phyloP scores from a whole-genome alignment of 1,140 invertebrate species.

The Argopecten irradians region DNA sequence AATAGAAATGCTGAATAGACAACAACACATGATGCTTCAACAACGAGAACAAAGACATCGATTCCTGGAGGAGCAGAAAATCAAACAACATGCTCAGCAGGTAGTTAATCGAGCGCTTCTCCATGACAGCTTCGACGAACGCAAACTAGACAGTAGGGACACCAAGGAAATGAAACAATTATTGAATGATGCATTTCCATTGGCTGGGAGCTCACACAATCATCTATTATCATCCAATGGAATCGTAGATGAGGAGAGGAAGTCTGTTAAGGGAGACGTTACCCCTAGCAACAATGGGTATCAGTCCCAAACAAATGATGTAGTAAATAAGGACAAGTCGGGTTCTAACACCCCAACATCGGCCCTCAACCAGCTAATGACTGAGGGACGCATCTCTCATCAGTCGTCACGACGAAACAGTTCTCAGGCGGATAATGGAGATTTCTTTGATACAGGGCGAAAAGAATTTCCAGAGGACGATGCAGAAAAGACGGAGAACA shows the following conservation, averaged over 20 bases:
- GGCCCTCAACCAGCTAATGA: background rate
- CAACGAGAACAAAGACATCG: conserved; percentile 31
- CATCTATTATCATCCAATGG: conserved; percentile 10
- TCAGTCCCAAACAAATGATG: background rate
- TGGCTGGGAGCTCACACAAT: background rate
- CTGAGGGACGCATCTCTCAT: background rate
- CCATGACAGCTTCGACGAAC: background rate
- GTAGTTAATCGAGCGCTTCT: conserved; percentile 33
- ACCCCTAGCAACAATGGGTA: background rate
- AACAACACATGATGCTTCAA: conserved; percentile 33
- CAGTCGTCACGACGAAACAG: background rate
- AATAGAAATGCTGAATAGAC: conserved; percentile 37
- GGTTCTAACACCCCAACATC: background rate
- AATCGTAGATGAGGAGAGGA: background rate
- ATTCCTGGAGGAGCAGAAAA: conserved; percentile 36
- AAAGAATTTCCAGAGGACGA: background rate
- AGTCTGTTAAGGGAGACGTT: background rate
- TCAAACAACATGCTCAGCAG: conserved; percentile 29
- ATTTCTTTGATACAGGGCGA: background rate
- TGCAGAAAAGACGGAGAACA: background rate
- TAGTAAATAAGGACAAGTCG: background rate
- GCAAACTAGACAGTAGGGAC: background rate
- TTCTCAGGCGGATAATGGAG: background rate
- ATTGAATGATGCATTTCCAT: background rate
- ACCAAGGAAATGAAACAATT: background rate